Percentiles rank a stretch among this genome's conserved stretches.
Evolutionary conservation across 2,888 invertebrate genomes (phyloP).

Genomic region (Cryptus armator): DNA sequence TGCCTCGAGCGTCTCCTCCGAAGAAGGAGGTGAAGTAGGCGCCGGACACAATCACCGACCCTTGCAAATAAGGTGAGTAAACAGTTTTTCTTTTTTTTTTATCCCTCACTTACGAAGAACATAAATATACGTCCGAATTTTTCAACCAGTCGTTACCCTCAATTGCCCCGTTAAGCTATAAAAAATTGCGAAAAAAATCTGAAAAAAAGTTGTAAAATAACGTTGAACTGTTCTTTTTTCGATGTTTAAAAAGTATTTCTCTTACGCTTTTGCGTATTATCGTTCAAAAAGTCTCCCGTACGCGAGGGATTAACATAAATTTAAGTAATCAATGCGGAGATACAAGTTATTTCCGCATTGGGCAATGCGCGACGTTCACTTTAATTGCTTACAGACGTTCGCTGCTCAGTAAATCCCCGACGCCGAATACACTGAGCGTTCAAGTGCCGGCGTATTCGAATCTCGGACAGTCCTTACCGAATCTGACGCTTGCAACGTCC

Average conservation of each 20-base stretch:
- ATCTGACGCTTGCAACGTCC: constrained; percentile 87
- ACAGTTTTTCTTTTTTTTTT: not conserved
- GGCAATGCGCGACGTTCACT: constrained; percentile 23
- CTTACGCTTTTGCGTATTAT: no score
- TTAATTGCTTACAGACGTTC: constrained; percentile 80
- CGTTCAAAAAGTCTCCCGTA: no score
- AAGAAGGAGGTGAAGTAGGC: constrained; percentile 81
- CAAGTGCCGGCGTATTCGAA: constrained; percentile 88
- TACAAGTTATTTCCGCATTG: constrained; percentile 16
- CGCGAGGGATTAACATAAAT: no score
- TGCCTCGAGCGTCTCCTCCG: constrained; percentile 85
- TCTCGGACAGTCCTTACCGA: constrained; percentile 93
- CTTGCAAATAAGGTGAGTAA: constrained; percentile 80
- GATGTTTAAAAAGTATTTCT: no score
- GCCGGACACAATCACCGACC: constrained; percentile 81
- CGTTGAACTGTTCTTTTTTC: no score
- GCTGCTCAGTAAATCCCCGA: constrained; percentile 85
- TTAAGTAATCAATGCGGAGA: not conserved
- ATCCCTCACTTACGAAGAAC: no score
- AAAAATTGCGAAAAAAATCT: no score
- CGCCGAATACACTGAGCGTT: constrained; percentile 91
- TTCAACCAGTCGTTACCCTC: no score
- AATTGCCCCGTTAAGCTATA: no score
- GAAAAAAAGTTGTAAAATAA: no score
- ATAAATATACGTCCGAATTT: no score